A percentile compares a stretch with the other conserved stretches of the same genome.
phyloP scores from a whole-genome alignment of 2,113 vertebrate genomes.

The Serilophus lunatus region DNA sequence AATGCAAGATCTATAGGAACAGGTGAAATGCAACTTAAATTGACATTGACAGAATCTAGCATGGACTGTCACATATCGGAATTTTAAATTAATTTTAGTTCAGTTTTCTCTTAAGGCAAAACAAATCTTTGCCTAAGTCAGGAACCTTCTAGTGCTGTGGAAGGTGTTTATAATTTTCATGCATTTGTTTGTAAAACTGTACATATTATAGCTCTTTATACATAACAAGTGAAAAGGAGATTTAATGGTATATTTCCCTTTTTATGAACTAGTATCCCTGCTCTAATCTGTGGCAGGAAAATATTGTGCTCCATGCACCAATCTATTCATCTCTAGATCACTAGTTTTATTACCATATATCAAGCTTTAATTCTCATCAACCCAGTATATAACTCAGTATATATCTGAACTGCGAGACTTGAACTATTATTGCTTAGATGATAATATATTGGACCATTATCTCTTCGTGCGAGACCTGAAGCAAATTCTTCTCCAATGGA shows the following conservation, averaged over 20 bases:
- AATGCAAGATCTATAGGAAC: background rate
- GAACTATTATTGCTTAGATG: slow-evolving; percentile 71
- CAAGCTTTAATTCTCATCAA: slow-evolving; percentile 70
- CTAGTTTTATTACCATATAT: slow-evolving; percentile 66
- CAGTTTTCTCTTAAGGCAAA: background rate
- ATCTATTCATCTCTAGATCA: slow-evolving; percentile 66
- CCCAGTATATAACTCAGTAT: slow-evolving; percentile 61
- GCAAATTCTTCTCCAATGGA: slow-evolving; percentile 73
- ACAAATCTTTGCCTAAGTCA: background rate
- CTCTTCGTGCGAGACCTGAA: slow-evolving; percentile 69
- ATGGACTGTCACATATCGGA: background rate
- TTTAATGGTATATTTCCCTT: slow-evolving; percentile 47
- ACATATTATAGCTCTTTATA: background rate
- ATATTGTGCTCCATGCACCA: slow-evolving; percentile 58
- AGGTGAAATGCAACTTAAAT: background rate
- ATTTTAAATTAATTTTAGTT: background rate
- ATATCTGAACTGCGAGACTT: slow-evolving; percentile 66
- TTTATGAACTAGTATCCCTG: slow-evolving; percentile 60
- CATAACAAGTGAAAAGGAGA: slow-evolving; percentile 33
- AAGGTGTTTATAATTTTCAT: background rate
- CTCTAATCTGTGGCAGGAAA: slow-evolving; percentile 68
- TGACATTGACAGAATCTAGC: background rate
- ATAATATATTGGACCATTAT: slow-evolving; percentile 77
- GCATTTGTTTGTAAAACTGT: background rate
- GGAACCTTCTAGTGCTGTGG: background rate